A percentile compares a stretch with the other conserved stretches of the same genome.
phyloP scores from a whole-genome alignment of 2,113 vertebrate species.

The Pseudonaja textilis region DNA sequence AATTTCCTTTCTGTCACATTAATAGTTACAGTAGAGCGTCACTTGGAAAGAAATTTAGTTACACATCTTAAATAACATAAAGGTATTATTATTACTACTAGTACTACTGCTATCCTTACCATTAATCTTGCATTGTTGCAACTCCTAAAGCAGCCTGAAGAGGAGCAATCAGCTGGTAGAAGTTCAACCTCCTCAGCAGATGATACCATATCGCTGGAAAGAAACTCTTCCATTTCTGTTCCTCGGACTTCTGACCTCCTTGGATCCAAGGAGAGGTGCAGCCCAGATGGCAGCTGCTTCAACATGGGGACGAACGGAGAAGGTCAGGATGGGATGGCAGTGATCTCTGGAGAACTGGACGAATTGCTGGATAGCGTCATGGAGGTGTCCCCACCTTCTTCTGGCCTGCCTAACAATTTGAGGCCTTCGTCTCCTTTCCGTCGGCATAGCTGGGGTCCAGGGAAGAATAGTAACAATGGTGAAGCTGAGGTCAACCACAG shows the following conservation, averaged over 20 bases:
- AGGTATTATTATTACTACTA: neutral
- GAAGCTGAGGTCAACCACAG: slow-evolving; percentile 90
- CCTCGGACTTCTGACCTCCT: slow-evolving; percentile 38
- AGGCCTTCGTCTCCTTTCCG: slow-evolving; percentile 89
- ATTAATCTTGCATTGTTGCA: neutral
- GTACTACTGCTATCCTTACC: neutral
- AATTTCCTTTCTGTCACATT: neutral
- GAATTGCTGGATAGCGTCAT: slow-evolving; percentile 91
- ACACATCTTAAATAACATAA: neutral
- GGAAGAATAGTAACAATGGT: slow-evolving; percentile 79
- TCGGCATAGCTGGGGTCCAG: slow-evolving; percentile 95
- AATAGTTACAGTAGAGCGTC: neutral
- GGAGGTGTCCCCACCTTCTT: slow-evolving; percentile 76
- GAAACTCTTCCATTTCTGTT: slow-evolving; percentile 78
- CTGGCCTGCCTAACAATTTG: slow-evolving; percentile 71
- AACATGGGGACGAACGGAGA: slow-evolving; percentile 55
- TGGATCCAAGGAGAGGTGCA: slow-evolving; percentile 64
- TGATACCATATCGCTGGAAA: slow-evolving; percentile 83
- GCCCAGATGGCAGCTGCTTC: slow-evolving; percentile 69
- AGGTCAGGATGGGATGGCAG: slow-evolving; percentile 52
- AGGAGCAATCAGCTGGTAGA: slow-evolving; percentile 67
- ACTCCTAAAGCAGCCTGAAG: slow-evolving; percentile 59
- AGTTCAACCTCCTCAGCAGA: slow-evolving; percentile 90
- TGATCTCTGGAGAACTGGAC: slow-evolving; percentile 72
- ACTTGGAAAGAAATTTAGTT: neutral